Percentiles rank a stretch among this genome's conserved stretches.
These are phyloP conservation scores for Esox niger DNA, from an alignment of 2,113 vertebrate genomes.

Conservation along the genomic window DNA sequence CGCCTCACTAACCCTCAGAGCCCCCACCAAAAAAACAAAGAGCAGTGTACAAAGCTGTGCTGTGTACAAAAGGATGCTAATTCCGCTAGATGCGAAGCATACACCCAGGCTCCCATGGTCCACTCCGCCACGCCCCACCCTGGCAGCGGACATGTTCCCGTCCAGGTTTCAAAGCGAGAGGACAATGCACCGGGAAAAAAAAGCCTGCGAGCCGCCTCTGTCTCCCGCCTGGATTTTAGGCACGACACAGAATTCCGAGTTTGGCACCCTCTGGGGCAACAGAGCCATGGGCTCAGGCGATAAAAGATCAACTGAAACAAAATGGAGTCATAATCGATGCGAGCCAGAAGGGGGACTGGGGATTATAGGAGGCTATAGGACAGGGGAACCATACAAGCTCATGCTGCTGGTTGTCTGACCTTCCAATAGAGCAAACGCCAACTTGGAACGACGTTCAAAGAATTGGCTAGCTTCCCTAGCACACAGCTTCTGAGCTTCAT, in stretches of 20 bases:
- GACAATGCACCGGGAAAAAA: slow-evolving; percentile 40
- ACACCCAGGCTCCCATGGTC: slow-evolving; percentile 27
- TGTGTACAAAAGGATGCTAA: slow-evolving; percentile 53
- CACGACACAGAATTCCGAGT: slow-evolving; percentile 48
- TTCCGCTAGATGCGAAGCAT: slow-evolving; percentile 54
- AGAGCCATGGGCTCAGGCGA: slow-evolving; percentile 56
- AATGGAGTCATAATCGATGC: slow-evolving; percentile 46
- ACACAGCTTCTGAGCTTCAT: slow-evolving; percentile 31
- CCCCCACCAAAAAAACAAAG: slow-evolving; percentile 29
- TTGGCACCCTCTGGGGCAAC: slow-evolving; percentile 42
- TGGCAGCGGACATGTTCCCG: slow-evolving; percentile 47
- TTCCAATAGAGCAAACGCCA: slow-evolving; percentile 47
- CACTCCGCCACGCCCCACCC: slow-evolving; percentile 34
- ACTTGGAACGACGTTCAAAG: slow-evolving; percentile 59
- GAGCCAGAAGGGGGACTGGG: slow-evolving; percentile 38
- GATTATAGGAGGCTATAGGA: slow-evolving; percentile 47
- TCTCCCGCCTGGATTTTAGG: slow-evolving; percentile 50
- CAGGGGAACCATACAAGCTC: slow-evolving; percentile 52
- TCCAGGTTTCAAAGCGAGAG: slow-evolving; percentile 44
- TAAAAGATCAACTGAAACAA: slow-evolving; percentile 72
- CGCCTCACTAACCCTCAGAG: slow-evolving; percentile 28
- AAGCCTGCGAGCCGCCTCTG: slow-evolving; percentile 16
- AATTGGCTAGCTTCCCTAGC: slow-evolving; percentile 47
- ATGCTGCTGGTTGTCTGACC: slow-evolving; percentile 48
- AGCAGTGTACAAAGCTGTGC: slow-evolving; percentile 40